phyloP scores from a whole-genome alignment of 2,113 vertebrate species.

The Chionodraco myersi region DNA sequence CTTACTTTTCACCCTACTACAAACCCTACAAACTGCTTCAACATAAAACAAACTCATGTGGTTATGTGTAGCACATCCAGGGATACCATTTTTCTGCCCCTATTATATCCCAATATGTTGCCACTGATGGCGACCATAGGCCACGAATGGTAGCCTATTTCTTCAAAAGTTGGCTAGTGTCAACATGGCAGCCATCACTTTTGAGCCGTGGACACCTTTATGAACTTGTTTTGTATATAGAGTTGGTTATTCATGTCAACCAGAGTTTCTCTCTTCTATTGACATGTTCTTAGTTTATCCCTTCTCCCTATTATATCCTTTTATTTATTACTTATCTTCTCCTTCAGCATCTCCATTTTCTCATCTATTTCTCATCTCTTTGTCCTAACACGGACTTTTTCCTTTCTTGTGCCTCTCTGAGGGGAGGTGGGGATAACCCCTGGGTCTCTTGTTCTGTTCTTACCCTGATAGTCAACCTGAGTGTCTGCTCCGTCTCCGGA shows the following conservation, averaged over 20 bases:
- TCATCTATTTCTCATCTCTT: conserved; percentile 21
- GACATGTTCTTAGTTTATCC: neutral
- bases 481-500: conserved; percentile 60
- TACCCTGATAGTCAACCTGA: conserved; percentile 42
- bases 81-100: no score
- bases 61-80: no score
- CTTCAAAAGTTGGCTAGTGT: no score
- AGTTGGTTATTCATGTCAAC: neutral
- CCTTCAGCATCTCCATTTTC: conserved; percentile 16
- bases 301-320: conserved; percentile 6
- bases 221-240: neutral
- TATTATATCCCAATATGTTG: no score
- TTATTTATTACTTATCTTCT: conserved; percentile 11
- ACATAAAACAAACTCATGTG: no score
- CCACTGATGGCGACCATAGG: no score
- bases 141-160: no score
- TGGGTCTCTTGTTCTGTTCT: conserved; percentile 25
- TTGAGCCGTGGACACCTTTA: neutral
- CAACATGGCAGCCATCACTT: no score
- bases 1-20: no score
- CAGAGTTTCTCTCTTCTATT: neutral
- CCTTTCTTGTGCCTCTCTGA: conserved; percentile 9
- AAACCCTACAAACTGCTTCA: no score
- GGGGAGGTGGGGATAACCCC: conserved; percentile 43
- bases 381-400: neutral